A percentile compares a stretch with the other conserved stretches of the same genome.
Conservation (phyloP, 2,797 vertebrate genomes). For the Potorous gilbertii region DNA sequence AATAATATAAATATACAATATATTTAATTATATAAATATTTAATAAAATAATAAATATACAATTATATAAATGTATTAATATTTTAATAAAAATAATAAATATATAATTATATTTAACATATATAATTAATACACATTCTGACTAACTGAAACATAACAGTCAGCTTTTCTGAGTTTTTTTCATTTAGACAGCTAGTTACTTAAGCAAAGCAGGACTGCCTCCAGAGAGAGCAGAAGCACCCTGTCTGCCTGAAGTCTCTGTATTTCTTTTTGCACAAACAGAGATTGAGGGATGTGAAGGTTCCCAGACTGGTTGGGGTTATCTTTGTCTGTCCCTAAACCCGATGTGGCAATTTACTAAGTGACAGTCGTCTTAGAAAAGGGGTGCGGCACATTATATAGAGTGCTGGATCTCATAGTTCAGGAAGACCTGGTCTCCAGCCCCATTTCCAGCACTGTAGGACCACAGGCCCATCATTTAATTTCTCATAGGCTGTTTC, state of each 20-base stretch:
- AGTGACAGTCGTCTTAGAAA: background rate
- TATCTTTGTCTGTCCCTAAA: background rate
- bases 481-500: too few relatives aligned
- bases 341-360: background rate
- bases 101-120: background rate
- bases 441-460: too few relatives aligned
- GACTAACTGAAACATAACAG: background rate
- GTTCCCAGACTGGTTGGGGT: background rate
- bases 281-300: background rate
- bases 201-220: background rate
- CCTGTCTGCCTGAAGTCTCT: background rate
- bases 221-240: background rate
- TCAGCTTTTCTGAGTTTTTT: background rate
- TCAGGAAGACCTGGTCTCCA: too few relatives aligned
- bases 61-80: too few relatives aligned
- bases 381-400: too few relatives aligned
- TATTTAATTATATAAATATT: background rate
- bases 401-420: too few relatives aligned
- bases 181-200: background rate
- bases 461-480: too few relatives aligned
- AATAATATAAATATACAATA: background rate
- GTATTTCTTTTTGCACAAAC: background rate
- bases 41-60: background rate
- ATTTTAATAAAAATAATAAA: too few relatives aligned
- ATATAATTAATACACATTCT: background rate